Percentiles rank a stretch among this genome's conserved stretches.
Conservation (phyloP, 2,888 invertebrate species). For the Dasypogon diadema region DNA sequence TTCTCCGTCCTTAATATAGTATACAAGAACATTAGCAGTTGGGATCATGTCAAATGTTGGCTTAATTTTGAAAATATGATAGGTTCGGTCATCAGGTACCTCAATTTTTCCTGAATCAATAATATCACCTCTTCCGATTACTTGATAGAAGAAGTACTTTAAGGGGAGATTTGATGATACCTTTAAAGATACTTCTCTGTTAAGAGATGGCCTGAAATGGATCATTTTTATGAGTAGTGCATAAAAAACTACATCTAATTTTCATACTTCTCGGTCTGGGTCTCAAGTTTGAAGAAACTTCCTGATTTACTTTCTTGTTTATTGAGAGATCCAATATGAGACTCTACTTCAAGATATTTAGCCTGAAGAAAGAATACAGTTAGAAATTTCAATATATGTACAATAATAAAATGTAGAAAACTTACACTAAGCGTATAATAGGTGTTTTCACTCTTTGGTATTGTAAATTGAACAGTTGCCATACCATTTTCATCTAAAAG, state of each 20-base stretch:
- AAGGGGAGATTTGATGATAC: conserved; percentile 81
- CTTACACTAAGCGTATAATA: conserved; percentile 22
- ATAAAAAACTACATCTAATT: too few relatives aligned
- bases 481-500: conserved; percentile 75
- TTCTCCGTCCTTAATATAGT: conserved; percentile 80
- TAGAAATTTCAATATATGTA: conserved; percentile 12
- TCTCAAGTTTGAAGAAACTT: conserved; percentile 62
- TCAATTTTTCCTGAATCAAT: conserved; percentile 70
- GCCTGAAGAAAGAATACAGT: conserved; percentile 70
- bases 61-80: conserved; percentile 72
- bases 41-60: conserved; percentile 83
- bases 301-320: conserved; percentile 78
- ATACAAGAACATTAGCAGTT: conserved; percentile 82
- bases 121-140: conserved; percentile 89
- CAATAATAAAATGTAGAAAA: too few relatives aligned
- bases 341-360: conserved; percentile 77
- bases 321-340: conserved; percentile 68
- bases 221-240: too few relatives aligned
- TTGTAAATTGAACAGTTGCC: conserved; percentile 73
- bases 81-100: conserved; percentile 16
- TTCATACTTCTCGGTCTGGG: conserved; percentile 70
- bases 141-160: conserved; percentile 80
- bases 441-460: conserved; percentile 66
- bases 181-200: conserved; percentile 78
- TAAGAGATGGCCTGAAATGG: conserved; percentile 72